phyloP scores from a whole-genome alignment of 2,797 vertebrate genomes.

The Vireo griseus region DNA sequence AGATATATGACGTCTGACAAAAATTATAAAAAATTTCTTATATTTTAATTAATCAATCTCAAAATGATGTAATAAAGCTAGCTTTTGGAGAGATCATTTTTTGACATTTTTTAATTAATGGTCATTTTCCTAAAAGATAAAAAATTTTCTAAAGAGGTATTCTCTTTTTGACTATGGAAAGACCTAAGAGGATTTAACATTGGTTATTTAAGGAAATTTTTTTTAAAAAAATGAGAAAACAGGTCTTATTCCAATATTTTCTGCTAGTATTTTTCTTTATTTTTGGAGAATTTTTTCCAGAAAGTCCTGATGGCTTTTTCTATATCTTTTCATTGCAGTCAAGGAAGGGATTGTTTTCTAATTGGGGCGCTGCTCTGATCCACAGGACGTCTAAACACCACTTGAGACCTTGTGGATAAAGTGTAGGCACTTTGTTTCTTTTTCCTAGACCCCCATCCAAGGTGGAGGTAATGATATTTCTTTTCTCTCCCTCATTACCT shows the following conservation, averaged over 20 bases:
- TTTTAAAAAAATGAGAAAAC: neutral
- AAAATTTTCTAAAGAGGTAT: neutral
- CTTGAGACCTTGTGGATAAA: neutral
- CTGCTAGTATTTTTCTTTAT: neutral
- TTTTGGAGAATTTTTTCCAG: neutral
- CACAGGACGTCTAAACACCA: neutral
- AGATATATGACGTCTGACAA: neutral
- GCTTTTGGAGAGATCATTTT: rapidly evolving
- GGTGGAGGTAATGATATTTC: neutral
- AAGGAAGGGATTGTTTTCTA: neutral
- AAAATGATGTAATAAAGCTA: neutral
- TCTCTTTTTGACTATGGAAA: neutral
- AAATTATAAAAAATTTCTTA: rapidly evolving
- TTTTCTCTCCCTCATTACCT: neutral
- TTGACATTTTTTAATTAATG: neutral
- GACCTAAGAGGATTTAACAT: neutral
- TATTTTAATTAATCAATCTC: neutral
- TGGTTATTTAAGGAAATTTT: neutral
- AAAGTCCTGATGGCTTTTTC: neutral
- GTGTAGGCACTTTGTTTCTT: neutral
- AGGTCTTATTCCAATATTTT: neutral
- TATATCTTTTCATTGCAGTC: rapidly evolving
- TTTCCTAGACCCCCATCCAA: neutral
- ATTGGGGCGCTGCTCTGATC: neutral
- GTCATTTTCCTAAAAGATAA: neutral